phyloP scores from a whole-genome alignment of 2,113 vertebrate species.

The Rhegmatorhina hoffmannsi region DNA sequence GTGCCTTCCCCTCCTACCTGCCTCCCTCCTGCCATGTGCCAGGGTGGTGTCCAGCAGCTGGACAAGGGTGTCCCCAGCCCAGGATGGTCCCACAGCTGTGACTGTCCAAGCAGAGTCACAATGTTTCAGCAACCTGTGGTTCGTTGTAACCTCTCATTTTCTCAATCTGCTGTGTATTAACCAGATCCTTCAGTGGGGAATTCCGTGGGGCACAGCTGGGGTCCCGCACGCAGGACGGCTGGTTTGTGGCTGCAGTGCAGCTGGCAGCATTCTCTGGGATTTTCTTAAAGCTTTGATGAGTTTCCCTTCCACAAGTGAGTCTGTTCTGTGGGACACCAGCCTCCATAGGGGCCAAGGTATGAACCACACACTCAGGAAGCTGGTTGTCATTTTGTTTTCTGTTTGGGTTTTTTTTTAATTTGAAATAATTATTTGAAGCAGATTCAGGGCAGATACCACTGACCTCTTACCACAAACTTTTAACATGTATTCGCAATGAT shows the following conservation, averaged over 20 bases:
- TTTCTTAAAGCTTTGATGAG: constrained; percentile 51
- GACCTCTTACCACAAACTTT: constrained; percentile 49
- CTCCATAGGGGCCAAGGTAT: constrained; percentile 62
- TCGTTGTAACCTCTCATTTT: not conserved
- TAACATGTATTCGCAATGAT: constrained; percentile 65
- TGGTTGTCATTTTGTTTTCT: constrained; percentile 25
- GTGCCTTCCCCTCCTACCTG: not conserved
- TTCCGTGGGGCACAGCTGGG: not conserved
- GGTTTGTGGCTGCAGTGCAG: constrained; percentile 18
- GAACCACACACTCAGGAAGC: constrained; percentile 54
- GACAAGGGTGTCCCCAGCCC: not conserved
- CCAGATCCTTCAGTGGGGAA: not conserved
- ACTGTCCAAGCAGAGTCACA: not conserved
- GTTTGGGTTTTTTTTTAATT: constrained; percentile 64
- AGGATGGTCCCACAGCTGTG: not conserved
- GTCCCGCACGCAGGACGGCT: not conserved
- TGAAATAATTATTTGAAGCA: constrained; percentile 74
- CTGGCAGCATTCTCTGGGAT: constrained; percentile 1
- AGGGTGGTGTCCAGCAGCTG: rapidly evolving
- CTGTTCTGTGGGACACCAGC: constrained; percentile 62
- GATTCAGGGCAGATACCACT: constrained; percentile 68
- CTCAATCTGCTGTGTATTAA: not conserved
- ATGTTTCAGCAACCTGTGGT: not conserved
- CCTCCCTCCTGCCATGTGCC: not conserved
- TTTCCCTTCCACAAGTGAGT: constrained; percentile 50